A percentile compares a stretch with the other conserved stretches of the same genome.
Conservation (phyloP, 2,888 invertebrate genomes). For the Cosmia pyralina region DNA sequence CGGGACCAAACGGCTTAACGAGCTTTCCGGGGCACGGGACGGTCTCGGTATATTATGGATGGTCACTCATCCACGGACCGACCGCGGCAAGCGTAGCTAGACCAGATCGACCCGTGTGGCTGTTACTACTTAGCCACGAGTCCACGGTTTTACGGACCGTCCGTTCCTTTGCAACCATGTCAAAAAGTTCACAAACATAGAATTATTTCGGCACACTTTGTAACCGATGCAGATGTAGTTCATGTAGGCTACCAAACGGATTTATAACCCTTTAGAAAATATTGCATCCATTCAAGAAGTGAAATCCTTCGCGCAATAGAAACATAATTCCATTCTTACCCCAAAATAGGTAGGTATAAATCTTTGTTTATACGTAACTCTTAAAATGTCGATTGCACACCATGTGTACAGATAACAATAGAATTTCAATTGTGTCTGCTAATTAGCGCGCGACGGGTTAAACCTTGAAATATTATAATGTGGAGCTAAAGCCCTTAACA, state of each 20-base stretch:
- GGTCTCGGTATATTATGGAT: too few species aligned
- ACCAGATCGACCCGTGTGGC: too few species aligned
- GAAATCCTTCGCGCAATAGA: neutral
- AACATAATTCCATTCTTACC: conserved; percentile 13
- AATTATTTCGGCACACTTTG: neutral
- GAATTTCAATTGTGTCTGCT: too few species aligned
- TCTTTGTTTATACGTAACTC: conserved; percentile 33
- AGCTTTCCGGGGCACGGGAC: too few species aligned
- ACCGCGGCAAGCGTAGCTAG: too few species aligned
- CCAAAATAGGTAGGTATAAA: conserved; percentile 28
- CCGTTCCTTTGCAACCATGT: too few species aligned
- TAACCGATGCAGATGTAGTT: neutral
- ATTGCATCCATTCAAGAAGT: neutral
- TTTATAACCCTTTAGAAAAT: neutral
- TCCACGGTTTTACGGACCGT: neutral
- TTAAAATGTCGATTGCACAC: too few species aligned
- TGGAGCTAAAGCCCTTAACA: conserved; percentile 22
- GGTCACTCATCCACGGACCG: too few species aligned
- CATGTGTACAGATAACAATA: too few species aligned
- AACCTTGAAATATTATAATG: conserved; percentile 45
- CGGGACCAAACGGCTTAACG: too few species aligned
- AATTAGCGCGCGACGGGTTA: too few species aligned
- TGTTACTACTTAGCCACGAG: too few species aligned
- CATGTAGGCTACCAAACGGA: neutral
- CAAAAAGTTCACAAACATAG: neutral